Base-by-base conservation (phyloP, 2,888 invertebrate genomes). In the Lasioglossum calceatum region DNA sequence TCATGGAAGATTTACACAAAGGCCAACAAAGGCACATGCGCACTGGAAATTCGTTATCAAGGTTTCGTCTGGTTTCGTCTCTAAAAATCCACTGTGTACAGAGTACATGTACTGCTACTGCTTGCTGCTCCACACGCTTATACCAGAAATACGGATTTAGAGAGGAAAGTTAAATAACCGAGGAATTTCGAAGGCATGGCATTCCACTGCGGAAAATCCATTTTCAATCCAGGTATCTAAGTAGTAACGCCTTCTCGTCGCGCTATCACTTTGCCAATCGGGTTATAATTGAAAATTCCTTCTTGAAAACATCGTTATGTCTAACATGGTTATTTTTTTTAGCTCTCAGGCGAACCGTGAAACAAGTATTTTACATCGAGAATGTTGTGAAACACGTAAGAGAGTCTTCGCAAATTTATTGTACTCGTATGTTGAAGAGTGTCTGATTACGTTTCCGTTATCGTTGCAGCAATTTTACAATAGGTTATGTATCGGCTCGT, bases 321-420 rank as follows among this genome's bases (percentile, higher is more conserved):
- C 14, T 61, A 61, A 32, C 27, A 8, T 3, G n/a, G 10, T 71
- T 74, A 2, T 27, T n/a, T 36, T 64, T 96, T 96, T 91, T 93
- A 96, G 96, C 94, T 36, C 80, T 96, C 42, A 94, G 95, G 47
- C 94, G 95, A 73, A 94, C 95, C 4, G 89, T 96, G 4, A 96
- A 95, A 87, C 95, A 96, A 86, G 87, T 96, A 61, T 90, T 95
- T 79, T 92, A 94, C 84, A 94, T 92, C 74, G 93, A 94, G 84
- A 95, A 96, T 80, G 87, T 95, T 50, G 88, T 93, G n/a, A 95
- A 95, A 92, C 94, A 94, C 85, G 95, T 93, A 93, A 94, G 93
- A 93, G 91, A 58, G 74, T 27, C 39, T 64, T 27, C 5, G 50
- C 3, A n/a, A 47, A 19, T 32, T 5, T 32, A 32, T 44, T 12